phyloP scores from a whole-genome alignment of 2,113 vertebrate species.

The Pseudorasbora parva region DNA sequence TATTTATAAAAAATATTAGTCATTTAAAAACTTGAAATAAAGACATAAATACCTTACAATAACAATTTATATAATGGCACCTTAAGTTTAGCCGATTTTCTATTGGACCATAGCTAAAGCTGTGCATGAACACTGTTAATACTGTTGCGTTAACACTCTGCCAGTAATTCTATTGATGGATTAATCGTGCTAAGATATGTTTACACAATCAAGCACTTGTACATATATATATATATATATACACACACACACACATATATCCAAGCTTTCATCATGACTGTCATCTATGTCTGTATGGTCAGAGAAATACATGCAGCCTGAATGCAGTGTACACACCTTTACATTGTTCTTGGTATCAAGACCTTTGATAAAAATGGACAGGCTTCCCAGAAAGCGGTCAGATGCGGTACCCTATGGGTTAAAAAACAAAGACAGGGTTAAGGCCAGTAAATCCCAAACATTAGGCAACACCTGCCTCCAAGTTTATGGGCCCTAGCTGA shows the following conservation, averaged over 20 bases:
- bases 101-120: not conserved
- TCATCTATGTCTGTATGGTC: not conserved
- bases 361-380: conserved; percentile 88
- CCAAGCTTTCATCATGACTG: not conserved
- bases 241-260: too few relatives aligned
- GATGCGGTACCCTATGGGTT: conserved; percentile 83
- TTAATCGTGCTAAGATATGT: not conserved
- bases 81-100: not conserved
- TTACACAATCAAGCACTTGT: not conserved
- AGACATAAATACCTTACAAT: too few relatives aligned
- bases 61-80: not conserved
- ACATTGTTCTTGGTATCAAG: conserved; percentile 93
- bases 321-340: conserved; percentile 81
- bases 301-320: not conserved
- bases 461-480: not conserved
- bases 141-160: not conserved
- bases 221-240: too few relatives aligned
- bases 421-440: not conserved
- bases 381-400: conserved; percentile 88
- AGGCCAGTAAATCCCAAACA: not conserved
- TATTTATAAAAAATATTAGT: too few relatives aligned
- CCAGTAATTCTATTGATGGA: not conserved
- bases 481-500: not conserved
- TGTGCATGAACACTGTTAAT: not conserved
- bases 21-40: too few relatives aligned